Percentiles rank a stretch among this genome's conserved stretches.
Conservation (phyloP, 2,888 invertebrate genomes). For the Andrena chrysosceles region DNA sequence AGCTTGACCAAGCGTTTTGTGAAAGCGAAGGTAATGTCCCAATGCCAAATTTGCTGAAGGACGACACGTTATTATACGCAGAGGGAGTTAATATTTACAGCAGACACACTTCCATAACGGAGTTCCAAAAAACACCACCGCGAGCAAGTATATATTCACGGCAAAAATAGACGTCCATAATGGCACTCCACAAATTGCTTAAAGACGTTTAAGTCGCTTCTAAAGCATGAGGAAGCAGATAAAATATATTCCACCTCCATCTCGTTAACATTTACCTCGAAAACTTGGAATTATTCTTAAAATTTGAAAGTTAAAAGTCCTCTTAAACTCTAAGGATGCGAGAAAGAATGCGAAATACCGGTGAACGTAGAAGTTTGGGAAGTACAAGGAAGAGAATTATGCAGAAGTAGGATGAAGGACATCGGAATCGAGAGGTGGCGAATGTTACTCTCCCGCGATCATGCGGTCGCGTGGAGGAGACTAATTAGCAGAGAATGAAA, state of each 20-base stretch:
- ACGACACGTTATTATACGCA: neutral
- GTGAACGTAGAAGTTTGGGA: too few relatives aligned
- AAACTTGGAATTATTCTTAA: too few relatives aligned
- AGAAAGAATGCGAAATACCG: too few relatives aligned
- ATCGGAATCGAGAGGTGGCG: neutral
- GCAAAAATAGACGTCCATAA: neutral
- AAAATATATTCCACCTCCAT: too few relatives aligned
- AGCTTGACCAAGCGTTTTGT: constrained; percentile 5
- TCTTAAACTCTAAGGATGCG: too few relatives aligned
- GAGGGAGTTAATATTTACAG: constrained; percentile 16
- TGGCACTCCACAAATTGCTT: neutral
- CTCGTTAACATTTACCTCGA: too few relatives aligned
- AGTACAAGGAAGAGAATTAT: too few relatives aligned
- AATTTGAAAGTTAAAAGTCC: too few relatives aligned
- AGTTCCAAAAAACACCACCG: neutral
- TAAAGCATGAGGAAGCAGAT: too few relatives aligned
- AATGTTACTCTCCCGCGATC: neutral
- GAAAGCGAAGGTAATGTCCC: neutral
- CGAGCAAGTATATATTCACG: neutral
- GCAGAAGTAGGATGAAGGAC: neutral
- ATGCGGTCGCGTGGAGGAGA: neutral
- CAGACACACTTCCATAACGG: too few relatives aligned
- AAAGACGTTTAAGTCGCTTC: too few relatives aligned
- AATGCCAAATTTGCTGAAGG: neutral
- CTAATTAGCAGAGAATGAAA: constrained; percentile 37